Conservation (phyloP, 23 tunicate species). For the Phallusia fumigata region DNA sequence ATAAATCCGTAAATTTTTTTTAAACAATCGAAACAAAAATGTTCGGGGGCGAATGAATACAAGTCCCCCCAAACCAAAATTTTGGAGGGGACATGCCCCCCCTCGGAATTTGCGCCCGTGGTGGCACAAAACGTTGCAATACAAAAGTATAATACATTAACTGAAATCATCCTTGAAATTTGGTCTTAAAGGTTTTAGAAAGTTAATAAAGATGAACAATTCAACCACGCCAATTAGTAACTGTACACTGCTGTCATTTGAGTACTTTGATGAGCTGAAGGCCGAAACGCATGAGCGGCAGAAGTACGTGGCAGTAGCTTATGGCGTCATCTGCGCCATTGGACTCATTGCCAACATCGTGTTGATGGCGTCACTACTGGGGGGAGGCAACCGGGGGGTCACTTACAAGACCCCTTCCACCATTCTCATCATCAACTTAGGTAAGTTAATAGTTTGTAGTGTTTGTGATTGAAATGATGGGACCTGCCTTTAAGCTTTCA, state of each 20-base stretch:
- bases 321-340: constrained; percentile 46
- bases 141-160: too few species aligned
- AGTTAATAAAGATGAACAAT: background rate
- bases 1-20: too few species aligned
- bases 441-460: constrained; percentile 21
- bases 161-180: too few species aligned
- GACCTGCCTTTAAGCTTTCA: too few species aligned
- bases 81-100: too few species aligned
- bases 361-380: constrained; percentile 35
- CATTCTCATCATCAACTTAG: constrained; percentile 63
- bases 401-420: constrained; percentile 66
- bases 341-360: constrained; percentile 63
- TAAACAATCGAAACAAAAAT: too few species aligned
- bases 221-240: background rate
- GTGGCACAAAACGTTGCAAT: too few species aligned
- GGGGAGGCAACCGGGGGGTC: constrained; percentile 46
- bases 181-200: too few species aligned
- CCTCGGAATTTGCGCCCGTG: too few species aligned
- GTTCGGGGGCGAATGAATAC: too few species aligned
- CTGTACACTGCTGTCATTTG: background rate
- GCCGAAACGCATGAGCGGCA: background rate
- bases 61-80: too few species aligned
- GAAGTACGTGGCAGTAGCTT: constrained; percentile 10
- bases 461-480: too few species aligned
- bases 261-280: background rate